phyloP scores from a whole-genome alignment of 2,888 invertebrate species.

The Cyrtodaria siliqua region DNA sequence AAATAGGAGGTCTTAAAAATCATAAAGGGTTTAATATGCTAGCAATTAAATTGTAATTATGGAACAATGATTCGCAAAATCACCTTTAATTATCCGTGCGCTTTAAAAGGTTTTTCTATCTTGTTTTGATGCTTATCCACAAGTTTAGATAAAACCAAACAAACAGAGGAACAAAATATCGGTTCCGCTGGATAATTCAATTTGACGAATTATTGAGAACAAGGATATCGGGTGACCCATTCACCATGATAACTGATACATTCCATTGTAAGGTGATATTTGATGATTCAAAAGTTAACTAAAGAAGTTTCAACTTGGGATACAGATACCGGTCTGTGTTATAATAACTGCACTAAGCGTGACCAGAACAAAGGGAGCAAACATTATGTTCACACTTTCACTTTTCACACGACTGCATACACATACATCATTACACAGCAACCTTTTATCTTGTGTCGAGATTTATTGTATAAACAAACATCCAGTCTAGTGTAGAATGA shows the following conservation, averaged over 20 bases:
- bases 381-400: slow-evolving; percentile 12
- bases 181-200: slow-evolving; percentile 55
- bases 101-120: slow-evolving; percentile 29
- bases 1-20: background rate
- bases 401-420: background rate
- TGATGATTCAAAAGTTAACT: slow-evolving; percentile 10
- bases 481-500: slow-evolving; percentile 17
- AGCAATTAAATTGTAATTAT: slow-evolving; percentile 38
- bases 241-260: slow-evolving; percentile 44
- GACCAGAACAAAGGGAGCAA: slow-evolving; percentile 33
- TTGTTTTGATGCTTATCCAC: slow-evolving; percentile 24
- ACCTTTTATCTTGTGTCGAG: background rate
- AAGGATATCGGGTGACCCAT: slow-evolving; percentile 51
- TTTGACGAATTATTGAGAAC: slow-evolving; percentile 38
- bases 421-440: background rate
- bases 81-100: slow-evolving; percentile 46
- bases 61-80: slow-evolving; percentile 16
- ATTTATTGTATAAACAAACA: slow-evolving; percentile 16
- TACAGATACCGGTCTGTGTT: too few relatives aligned
- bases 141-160: slow-evolving; percentile 49
- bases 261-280: slow-evolving; percentile 47
- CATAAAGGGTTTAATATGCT: slow-evolving; percentile 1
- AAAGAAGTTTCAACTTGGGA: too few relatives aligned
- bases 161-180: slow-evolving; percentile 40
- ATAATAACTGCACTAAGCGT: slow-evolving; percentile 14